Evolutionary conservation across 1,140 invertebrate genomes (phyloP).

Genomic region (Intoshia linei): DNA sequence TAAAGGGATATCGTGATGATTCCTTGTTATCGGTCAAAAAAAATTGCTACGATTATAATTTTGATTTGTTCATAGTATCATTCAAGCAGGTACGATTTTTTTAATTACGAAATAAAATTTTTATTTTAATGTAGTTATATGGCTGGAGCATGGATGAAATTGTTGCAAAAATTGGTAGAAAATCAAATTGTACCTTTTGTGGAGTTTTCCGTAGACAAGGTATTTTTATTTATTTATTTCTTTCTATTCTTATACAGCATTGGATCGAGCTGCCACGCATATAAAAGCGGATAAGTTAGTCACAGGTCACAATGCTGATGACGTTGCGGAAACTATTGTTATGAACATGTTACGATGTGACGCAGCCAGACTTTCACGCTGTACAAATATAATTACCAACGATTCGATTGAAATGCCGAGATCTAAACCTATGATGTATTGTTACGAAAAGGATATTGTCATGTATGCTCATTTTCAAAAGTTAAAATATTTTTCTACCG

Average conservation of each 20-base stretch:
- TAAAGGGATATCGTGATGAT: conserved; percentile 83
- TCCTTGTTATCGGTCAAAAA: conserved; percentile 32
- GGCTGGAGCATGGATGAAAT: conserved; percentile 99
- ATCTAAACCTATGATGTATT: conserved; percentile 86
- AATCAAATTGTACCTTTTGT: conserved; percentile 51
- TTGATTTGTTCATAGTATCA: too few species aligned
- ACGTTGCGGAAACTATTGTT: conserved; percentile 83
- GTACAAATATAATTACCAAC: conserved; percentile 54
- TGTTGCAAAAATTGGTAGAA: conserved; percentile 59
- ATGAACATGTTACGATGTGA: conserved; percentile 91
- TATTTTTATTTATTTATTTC: not conserved
- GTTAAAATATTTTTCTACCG: conserved; percentile 89
- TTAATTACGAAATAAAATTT: not conserved
- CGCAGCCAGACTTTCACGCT: conserved; percentile 56
- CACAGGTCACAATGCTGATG: conserved; percentile 81
- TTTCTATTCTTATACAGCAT: not conserved
- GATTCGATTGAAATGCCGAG: conserved; percentile 33
- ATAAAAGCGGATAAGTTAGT: too few species aligned
- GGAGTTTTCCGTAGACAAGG: not conserved
- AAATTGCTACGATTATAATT: not conserved
- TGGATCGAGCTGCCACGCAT: not conserved
- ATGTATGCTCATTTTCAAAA: conserved; percentile 87
- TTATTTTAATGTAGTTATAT: conserved; percentile 40
- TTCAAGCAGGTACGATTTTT: too few species aligned
- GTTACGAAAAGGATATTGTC: conserved; percentile 97